A percentile compares a stretch with the other conserved stretches of the same genome.
Evolutionary conservation across 1,140 invertebrate genomes (phyloP).

Genomic region (Megathymus violae): DNA sequence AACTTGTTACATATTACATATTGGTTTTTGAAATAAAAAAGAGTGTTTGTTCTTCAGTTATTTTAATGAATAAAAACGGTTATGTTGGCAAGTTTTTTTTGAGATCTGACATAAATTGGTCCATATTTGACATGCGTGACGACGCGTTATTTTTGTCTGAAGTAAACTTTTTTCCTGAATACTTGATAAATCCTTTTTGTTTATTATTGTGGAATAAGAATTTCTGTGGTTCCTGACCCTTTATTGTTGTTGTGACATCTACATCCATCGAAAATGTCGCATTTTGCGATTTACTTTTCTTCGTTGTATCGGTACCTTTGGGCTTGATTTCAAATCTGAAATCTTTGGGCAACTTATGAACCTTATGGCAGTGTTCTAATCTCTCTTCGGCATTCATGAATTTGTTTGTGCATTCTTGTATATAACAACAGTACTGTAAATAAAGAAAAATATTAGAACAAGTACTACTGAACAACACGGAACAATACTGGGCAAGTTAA

Average conservation of each 20-base stretch:
- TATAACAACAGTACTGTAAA: slow-evolving; percentile 87
- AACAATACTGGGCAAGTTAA: no score
- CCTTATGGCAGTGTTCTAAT: slow-evolving; percentile 85
- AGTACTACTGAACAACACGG: no score
- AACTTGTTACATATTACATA: no score
- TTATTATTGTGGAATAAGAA: slow-evolving; percentile 66
- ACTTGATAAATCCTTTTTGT: slow-evolving; percentile 60
- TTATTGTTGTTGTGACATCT: slow-evolving; percentile 33
- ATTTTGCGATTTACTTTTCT: slow-evolving; percentile 41
- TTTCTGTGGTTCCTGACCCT: slow-evolving; percentile 41
- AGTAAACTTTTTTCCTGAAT: slow-evolving; percentile 66
- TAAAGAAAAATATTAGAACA: no score
- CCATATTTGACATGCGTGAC: slow-evolving; percentile 54
- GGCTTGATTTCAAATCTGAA: slow-evolving; percentile 83
- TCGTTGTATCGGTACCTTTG: slow-evolving; percentile 33
- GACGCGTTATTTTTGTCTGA: slow-evolving; percentile 38
- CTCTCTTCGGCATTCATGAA: slow-evolving; percentile 84
- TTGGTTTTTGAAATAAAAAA: slow-evolving; percentile 12
- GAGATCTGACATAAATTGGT: slow-evolving; percentile 63
- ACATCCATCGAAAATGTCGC: slow-evolving; percentile 52
- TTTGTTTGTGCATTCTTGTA: slow-evolving; percentile 86
- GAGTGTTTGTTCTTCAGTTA: not conserved
- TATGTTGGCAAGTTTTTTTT: slow-evolving; percentile 68
- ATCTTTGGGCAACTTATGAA: slow-evolving; percentile 87
- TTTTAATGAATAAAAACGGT: slow-evolving; percentile 9